These are phyloP conservation scores for Mustela lutreola DNA, from an alignment of 2,113 vertebrate genomes.

Conservation along the genomic window DNA sequence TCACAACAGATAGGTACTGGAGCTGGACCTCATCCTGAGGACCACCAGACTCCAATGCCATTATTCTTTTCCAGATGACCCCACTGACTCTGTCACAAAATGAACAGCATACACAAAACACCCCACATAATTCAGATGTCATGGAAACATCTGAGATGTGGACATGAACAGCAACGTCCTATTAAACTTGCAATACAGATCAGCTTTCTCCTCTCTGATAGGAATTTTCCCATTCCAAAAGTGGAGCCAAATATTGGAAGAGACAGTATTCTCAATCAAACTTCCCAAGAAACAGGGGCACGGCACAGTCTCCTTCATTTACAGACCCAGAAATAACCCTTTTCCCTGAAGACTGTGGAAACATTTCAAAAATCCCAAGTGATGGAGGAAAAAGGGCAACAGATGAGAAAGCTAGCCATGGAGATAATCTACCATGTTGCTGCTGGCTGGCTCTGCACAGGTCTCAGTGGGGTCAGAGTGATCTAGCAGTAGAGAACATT, in stretches of 20 bases:
- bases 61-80: not conserved
- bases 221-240: not conserved
- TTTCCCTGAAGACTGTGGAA: not conserved
- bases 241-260: not conserved
- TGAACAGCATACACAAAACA: constrained; percentile 9
- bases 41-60: not conserved
- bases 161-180: not conserved
- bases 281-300: not conserved
- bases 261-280: not conserved
- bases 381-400: not conserved
- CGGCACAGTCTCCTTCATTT: not conserved
- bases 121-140: not conserved
- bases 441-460: not conserved
- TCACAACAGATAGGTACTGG: not conserved
- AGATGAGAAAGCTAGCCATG: not conserved
- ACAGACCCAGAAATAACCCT: not conserved
- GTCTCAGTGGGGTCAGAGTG: not conserved
- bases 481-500: not conserved
- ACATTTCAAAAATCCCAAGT: not conserved
- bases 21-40: not conserved
- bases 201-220: not conserved
- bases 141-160: not conserved
- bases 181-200: not conserved
- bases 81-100: not conserved
- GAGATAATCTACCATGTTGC: not conserved